A percentile compares a stretch with the other conserved stretches of the same genome.
Evolutionary conservation across 2,797 vertebrate genomes (phyloP).

Genomic region (Tokudaia muenninki): DNA sequence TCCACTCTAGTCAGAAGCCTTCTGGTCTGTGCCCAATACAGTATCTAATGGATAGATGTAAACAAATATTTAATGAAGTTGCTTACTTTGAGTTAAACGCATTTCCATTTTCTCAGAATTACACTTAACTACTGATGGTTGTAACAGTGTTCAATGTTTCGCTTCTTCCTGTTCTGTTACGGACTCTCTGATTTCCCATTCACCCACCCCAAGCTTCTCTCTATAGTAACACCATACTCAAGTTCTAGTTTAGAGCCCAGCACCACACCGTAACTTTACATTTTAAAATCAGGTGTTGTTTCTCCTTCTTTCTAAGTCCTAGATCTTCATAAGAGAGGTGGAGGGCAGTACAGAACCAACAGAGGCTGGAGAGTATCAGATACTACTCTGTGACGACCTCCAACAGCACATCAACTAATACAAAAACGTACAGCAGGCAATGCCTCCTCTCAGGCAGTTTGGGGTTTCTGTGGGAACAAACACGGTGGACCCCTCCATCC

Average conservation of each 20-base stretch:
- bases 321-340: neutral
- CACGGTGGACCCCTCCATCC: neutral
- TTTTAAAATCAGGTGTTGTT: conserved; percentile 9
- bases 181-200: neutral
- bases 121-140: conserved; percentile 17
- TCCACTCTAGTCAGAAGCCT: conserved; percentile 31
- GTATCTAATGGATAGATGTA: neutral
- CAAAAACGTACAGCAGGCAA: conserved; percentile 15
- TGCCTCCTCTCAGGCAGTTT: neutral
- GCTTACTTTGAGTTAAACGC: neutral
- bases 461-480: conserved; percentile 1
- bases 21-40: neutral
- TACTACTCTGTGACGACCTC: neutral
- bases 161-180: neutral
- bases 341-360: neutral
- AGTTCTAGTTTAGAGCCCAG: conserved; percentile 38
- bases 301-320: conserved; percentile 48
- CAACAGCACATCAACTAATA: conserved; percentile 5
- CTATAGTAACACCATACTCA: conserved; percentile 1
- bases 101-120: conserved; percentile 51
- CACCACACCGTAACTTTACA: conserved; percentile 44
- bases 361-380: neutral
- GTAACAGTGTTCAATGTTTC: conserved; percentile 31
- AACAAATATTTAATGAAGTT: neutral
- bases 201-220: neutral